Evolutionary conservation across 2,888 invertebrate genomes (phyloP).

Genomic region (Ennomos quercinarius): DNA sequence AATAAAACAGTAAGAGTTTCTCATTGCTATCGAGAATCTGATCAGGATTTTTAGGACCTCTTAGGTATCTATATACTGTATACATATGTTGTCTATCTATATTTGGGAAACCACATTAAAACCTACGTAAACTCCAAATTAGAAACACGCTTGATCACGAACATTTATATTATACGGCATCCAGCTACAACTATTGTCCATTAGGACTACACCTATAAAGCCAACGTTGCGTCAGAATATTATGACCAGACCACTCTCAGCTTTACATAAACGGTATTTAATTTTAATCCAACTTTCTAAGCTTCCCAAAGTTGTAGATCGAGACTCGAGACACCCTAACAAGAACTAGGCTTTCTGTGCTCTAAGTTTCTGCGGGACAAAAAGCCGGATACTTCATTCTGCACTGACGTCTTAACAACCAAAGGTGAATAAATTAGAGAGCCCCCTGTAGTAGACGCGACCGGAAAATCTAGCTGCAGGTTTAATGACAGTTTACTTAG

Average conservation of each 20-base stretch:
- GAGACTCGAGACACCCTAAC: constrained; percentile 12
- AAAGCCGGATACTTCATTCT: constrained; percentile 31
- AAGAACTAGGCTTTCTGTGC: constrained; percentile 12
- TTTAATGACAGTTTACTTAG: too few species aligned
- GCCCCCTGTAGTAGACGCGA: constrained; percentile 7
- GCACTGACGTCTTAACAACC: constrained; percentile 26
- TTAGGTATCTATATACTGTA: too few species aligned
- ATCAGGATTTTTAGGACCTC: too few species aligned
- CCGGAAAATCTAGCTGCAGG: constrained; percentile 12
- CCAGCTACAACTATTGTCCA: constrained; percentile 16
- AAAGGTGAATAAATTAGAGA: constrained; percentile 29
- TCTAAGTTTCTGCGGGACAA: constrained; percentile 23
- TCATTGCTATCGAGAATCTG: too few species aligned
- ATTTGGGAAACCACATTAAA: constrained; percentile 8
- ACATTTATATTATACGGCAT: constrained; percentile 2
- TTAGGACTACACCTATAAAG: constrained; percentile 16
- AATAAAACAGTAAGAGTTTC: too few species aligned
- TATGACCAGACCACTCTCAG: neutral
- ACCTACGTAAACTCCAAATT: constrained; percentile 21
- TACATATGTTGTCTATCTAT: too few species aligned
- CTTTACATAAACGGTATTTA: constrained; percentile 4
- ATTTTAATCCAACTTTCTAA: constrained; percentile 20
- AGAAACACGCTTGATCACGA: constrained; percentile 10
- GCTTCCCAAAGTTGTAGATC: constrained; percentile 11
- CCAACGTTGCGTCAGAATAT: constrained; percentile 9